A percentile compares a stretch with the other conserved stretches of the same genome.
Evolutionary conservation across 2,113 vertebrate species (phyloP).

Genomic region (Hippolais icterina): DNA sequence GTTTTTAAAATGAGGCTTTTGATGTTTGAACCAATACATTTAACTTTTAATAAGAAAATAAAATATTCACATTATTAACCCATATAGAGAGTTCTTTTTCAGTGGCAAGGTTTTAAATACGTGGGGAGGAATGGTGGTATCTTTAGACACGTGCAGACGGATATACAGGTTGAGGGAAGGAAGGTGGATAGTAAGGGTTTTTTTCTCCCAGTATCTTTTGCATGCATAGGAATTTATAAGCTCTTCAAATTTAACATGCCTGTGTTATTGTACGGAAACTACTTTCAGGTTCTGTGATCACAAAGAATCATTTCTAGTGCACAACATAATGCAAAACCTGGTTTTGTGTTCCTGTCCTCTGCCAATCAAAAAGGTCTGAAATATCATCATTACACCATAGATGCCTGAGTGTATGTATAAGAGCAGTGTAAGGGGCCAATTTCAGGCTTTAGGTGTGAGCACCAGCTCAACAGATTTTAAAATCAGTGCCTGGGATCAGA

Average conservation of each 20-base stretch:
- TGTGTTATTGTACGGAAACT: not conserved
- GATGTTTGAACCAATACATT: not conserved
- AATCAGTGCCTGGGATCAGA: not conserved
- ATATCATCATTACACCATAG: not conserved
- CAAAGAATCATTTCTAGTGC: not conserved
- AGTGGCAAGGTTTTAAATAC: not conserved
- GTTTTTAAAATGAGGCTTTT: not conserved
- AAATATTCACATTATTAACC: not conserved
- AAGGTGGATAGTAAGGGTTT: not conserved
- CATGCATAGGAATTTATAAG: not conserved
- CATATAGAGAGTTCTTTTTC: not conserved
- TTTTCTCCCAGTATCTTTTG: not conserved
- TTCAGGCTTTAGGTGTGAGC: not conserved
- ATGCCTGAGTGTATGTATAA: not conserved
- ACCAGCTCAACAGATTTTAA: not conserved
- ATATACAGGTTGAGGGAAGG: accelerated
- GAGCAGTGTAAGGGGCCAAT: not conserved
- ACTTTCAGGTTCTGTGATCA: not conserved
- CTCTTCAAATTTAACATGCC: not conserved
- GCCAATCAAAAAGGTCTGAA: not conserved
- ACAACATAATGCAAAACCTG: not conserved
- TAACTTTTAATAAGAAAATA: not conserved
- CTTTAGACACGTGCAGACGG: not conserved
- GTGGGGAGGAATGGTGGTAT: not conserved
- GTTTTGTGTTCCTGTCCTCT: not conserved